Base-by-base conservation (phyloP, 2,113 vertebrate species). In the Grallaria varia region DNA sequence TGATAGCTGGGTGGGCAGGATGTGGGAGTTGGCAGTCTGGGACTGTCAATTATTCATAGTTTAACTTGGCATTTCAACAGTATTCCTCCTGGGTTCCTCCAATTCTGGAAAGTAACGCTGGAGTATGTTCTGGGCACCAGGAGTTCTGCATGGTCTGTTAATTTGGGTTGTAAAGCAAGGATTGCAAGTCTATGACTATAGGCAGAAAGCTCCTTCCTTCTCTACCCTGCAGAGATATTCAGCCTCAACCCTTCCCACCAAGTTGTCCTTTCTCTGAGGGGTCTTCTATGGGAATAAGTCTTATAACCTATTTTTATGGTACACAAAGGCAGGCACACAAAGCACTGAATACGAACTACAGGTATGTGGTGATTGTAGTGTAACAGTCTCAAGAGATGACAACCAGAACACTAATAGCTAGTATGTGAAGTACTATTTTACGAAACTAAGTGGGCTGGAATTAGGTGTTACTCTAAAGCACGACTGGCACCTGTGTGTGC, bases 41-140 rank as follows among this genome's bases (percentile, higher is more conserved):
- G 62, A 40, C 66, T 60, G 63, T 68, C 64, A 90, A 68, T 93
- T 94, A 94, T 87, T 89, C 81, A 90, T 72, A 84, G 77, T 39
- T 91, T 67, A 84, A 87, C 76, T 60, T 85, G 60, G 39, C 68
- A 60, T 90, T 94, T 79, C 58, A 82, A 56, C 44, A 72, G 24
- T 82, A 71, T 90, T 85, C 17, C 44, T 89, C 28, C 62, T 56
- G 58, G 25, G 19, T 76, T 85, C 27, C 27, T 93, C 24, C 62
- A 55, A 1, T 76, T 84, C 66, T 93, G 81, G 30, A 91, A 97
- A 91, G 49, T 53, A 72, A 76, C 19, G 22, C 16, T 89, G 60
- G 60, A 82, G 42, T 71, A 31, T 55, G 64, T 96, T 89, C 68
- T 3, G 23, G 60, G 33, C 50, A 87, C 15, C 21, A 68, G 47